Evolutionary conservation across 2,113 vertebrate genomes (phyloP).

Genomic region (Dipodomys spectabilis): DNA sequence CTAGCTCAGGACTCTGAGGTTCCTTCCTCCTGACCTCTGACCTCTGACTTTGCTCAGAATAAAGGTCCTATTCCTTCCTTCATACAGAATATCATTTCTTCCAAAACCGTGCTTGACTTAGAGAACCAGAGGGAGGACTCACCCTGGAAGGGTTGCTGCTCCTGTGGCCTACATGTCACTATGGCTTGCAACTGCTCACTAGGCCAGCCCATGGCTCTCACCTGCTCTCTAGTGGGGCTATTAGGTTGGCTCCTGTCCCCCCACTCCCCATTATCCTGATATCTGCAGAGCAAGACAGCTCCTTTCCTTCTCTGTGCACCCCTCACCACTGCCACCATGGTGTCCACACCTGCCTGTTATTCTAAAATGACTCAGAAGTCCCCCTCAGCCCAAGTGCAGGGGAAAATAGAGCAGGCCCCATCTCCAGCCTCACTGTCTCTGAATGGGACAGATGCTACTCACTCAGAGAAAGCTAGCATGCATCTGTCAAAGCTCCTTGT

Average conservation of each 20-base stretch:
- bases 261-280: accelerated
- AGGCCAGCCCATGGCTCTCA: accelerated
- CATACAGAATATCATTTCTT: not conserved
- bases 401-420: not conserved
- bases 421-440: not conserved
- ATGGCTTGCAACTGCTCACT: not conserved
- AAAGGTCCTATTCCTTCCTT: not conserved
- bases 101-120: not conserved
- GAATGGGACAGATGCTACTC: not conserved
- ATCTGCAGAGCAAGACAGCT: not conserved
- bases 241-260: not conserved
- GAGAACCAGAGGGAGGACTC: not conserved
- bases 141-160: not conserved
- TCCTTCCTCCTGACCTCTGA: not conserved
- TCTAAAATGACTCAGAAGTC: not conserved
- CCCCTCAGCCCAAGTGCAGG: not conserved
- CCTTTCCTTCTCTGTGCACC: not conserved
- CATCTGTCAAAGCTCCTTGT: not conserved
- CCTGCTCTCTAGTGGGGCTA: accelerated
- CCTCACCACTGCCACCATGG: accelerated
- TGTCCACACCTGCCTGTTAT: not conserved
- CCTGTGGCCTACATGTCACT: not conserved
- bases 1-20: not conserved
- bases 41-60: not conserved
- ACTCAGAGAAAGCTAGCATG: not conserved